Percentiles rank a stretch among this genome's conserved stretches.
Evolutionary conservation across 2,797 vertebrate genomes (phyloP).

Genomic region (Acanthurus leucopareius): DNA sequence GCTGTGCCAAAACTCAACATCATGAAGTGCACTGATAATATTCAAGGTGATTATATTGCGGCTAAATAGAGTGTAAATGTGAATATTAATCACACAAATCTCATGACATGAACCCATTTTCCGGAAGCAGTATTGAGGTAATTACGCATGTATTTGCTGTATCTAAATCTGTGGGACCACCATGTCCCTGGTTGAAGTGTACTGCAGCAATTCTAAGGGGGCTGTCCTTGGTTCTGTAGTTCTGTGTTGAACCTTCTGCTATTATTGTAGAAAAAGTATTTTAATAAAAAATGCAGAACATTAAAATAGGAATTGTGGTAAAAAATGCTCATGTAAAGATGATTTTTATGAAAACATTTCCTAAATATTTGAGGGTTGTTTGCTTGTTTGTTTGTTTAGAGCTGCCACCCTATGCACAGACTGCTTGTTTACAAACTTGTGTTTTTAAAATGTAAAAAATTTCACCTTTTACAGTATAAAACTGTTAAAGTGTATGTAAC

Average conservation of each 20-base stretch:
- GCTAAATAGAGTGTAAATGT: conserved; percentile 39
- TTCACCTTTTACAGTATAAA: too few relatives aligned
- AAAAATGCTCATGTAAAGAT: not conserved
- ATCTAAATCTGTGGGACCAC: too few relatives aligned
- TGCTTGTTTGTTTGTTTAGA: not conserved
- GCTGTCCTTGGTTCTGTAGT: conserved; percentile 78
- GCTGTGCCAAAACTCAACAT: conserved; percentile 39
- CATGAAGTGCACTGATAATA: conserved; percentile 36
- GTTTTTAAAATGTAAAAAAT: not conserved
- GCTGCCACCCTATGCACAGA: not conserved
- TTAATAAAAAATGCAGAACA: conserved; percentile 16
- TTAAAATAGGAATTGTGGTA: conserved; percentile 1
- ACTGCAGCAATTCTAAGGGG: conserved; percentile 1
- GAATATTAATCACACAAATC: conserved; percentile 45
- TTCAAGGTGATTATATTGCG: conserved; percentile 56
- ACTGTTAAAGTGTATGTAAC: too few relatives aligned
- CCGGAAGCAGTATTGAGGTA: not conserved
- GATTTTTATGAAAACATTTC: not conserved
- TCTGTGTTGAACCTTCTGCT: not conserved
- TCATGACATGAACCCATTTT: conserved; percentile 23
- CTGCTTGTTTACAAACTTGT: not conserved
- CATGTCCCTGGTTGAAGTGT: not conserved
- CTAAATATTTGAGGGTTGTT: not conserved
- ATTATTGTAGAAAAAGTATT: not conserved
- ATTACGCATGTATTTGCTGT: not conserved